These are phyloP conservation scores for Pterocles gutturalis DNA, from an alignment of 2,113 vertebrate genomes.

Conservation along the genomic window DNA sequence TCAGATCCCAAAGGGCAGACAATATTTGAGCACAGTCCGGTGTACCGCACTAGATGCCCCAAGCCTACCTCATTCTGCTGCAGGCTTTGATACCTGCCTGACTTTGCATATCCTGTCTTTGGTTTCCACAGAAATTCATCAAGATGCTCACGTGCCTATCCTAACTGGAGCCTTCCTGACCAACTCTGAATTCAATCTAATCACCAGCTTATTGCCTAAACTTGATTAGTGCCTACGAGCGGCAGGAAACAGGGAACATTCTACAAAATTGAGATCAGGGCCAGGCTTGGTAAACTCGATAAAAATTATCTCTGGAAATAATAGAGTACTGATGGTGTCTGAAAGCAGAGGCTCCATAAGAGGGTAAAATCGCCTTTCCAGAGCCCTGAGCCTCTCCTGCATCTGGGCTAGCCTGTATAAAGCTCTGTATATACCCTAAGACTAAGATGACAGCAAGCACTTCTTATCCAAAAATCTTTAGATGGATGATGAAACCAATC, in stretches of 20 bases:
- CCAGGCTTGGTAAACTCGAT: neutral
- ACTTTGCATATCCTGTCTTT: neutral
- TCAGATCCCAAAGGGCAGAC: neutral
- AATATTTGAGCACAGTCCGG: neutral
- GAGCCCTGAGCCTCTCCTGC: neutral
- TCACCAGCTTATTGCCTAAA: neutral
- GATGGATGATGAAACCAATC: neutral
- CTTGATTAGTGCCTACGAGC: neutral
- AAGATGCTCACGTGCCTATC: neutral
- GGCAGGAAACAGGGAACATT: neutral
- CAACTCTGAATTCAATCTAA: neutral
- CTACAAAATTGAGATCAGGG: neutral
- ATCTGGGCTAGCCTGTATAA: neutral
- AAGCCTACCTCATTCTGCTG: neutral
- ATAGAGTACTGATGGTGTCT: neutral
- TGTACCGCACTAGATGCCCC: neutral
- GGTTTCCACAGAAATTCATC: neutral
- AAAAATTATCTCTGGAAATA: conserved; percentile 4
- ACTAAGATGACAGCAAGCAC: neutral
- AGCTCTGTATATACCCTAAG: neutral
- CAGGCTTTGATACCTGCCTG: neutral
- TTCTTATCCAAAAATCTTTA: neutral
- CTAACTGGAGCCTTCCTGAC: neutral
- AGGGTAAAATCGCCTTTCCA: neutral
- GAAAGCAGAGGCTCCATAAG: neutral